Evolutionary conservation across 30 jellyfish, hydroid and myxozoan genomes (phyloP).

Genomic region (Aurelia coerulea): DNA sequence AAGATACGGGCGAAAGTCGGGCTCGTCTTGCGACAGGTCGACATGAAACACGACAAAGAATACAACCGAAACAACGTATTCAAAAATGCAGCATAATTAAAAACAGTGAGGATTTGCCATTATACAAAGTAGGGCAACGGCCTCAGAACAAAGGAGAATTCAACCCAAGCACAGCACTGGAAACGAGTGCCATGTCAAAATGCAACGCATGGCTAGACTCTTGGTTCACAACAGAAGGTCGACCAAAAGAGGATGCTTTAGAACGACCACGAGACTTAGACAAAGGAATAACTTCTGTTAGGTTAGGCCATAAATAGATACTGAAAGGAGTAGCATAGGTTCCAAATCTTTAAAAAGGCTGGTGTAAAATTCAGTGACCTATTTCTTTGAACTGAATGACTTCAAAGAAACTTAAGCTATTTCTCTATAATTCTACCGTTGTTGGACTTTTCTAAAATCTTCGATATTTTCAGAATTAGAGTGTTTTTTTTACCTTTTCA

Average conservation of each 20-base stretch:
- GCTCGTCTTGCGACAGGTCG: too few species aligned
- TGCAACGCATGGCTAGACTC: slow-evolving; percentile 47
- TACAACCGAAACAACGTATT: not conserved
- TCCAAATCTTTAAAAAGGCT: too few species aligned
- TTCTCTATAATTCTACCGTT: too few species aligned
- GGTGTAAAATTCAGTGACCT: too few species aligned
- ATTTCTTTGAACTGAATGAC: too few species aligned
- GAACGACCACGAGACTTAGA: too few species aligned
- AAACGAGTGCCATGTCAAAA: slow-evolving; percentile 26
- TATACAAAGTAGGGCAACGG: not conserved
- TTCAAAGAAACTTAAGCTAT: too few species aligned
- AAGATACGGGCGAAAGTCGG: too few species aligned
- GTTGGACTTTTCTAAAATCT: too few species aligned
- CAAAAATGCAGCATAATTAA: not conserved
- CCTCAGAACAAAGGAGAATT: not conserved
- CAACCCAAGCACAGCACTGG: not conserved
- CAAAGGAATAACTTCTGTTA: not conserved
- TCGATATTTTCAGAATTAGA: too few species aligned
- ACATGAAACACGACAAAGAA: not conserved
- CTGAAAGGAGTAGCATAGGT: too few species aligned
- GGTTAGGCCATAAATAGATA: not conserved
- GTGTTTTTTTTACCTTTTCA: too few species aligned
- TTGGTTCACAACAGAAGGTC: slow-evolving; percentile 40
- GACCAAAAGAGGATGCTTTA: slow-evolving; percentile 8
- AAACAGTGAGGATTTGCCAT: not conserved